These are phyloP conservation scores for Semnornis frantzii DNA, from an alignment of 2,113 vertebrate species.

Conservation along the genomic window DNA sequence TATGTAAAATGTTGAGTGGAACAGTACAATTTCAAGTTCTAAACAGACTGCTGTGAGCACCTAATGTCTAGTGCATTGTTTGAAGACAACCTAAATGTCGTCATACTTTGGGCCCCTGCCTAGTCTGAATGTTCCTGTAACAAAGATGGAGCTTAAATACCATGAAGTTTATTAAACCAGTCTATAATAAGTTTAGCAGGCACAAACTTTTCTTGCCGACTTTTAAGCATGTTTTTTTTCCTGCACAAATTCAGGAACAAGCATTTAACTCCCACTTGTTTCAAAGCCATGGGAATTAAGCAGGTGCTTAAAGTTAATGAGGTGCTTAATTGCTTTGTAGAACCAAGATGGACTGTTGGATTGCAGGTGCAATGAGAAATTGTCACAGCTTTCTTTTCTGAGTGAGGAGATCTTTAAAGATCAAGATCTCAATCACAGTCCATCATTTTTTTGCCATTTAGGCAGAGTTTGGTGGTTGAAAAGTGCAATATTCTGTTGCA, in stretches of 20 bases:
- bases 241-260: conserved; percentile 14
- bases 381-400: not conserved
- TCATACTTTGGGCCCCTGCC: not conserved
- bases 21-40: not conserved
- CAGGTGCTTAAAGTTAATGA: conserved; percentile 64
- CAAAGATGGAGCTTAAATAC: not conserved
- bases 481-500: not conserved
- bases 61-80: not conserved
- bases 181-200: not conserved
- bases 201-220: not conserved
- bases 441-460: not conserved
- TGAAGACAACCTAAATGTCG: not conserved
- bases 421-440: not conserved
- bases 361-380: not conserved
- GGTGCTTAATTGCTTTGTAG: conserved; percentile 61
- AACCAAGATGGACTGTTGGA: conserved; percentile 35
- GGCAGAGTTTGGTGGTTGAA: not conserved
- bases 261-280: conserved; percentile 32
- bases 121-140: not conserved
- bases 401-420: not conserved
- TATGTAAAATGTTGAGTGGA: not conserved
- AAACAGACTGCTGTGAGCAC: not conserved
- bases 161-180: not conserved
- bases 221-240: conserved; percentile 8
- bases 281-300: conserved; percentile 55